Evolutionary conservation across 2,113 vertebrate species (phyloP).

Genomic region (Helogale parvula): DNA sequence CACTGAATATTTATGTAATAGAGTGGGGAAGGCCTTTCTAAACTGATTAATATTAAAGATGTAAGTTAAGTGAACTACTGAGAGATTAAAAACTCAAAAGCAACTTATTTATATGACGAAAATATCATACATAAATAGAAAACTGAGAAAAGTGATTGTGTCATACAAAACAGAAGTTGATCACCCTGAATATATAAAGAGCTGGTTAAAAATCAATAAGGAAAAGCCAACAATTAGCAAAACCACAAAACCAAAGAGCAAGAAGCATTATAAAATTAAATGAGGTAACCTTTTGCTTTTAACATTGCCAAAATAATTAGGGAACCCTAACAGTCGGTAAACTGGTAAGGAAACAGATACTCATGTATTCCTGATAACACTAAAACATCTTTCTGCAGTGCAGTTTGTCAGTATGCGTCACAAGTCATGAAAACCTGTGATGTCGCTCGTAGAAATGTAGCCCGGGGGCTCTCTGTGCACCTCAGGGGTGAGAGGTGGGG

Average conservation of each 20-base stretch:
- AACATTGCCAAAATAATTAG: background rate
- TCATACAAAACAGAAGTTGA: background rate
- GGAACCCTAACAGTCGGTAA: background rate
- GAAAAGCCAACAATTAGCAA: background rate
- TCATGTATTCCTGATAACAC: background rate
- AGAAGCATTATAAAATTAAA: constrained; percentile 8
- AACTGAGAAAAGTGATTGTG: background rate
- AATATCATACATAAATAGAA: constrained; percentile 23
- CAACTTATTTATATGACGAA: constrained; percentile 16
- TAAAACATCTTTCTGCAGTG: background rate
- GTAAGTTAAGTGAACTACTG: constrained; percentile 33
- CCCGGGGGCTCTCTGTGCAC: background rate
- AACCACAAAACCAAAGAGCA: constrained; percentile 10
- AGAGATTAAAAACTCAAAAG: constrained; percentile 8
- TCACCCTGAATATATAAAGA: background rate
- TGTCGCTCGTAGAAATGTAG: background rate
- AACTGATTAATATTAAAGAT: background rate
- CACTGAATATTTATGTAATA: constrained; percentile 52
- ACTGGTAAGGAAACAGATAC: background rate
- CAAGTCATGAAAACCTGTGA: background rate
- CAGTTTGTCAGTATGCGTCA: background rate
- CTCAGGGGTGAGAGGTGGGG: background rate
- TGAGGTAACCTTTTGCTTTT: background rate
- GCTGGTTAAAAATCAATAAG: background rate
- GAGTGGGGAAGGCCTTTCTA: background rate